Conservation (phyloP, 2,888 invertebrate species). For the Julus scandinavius region DNA sequence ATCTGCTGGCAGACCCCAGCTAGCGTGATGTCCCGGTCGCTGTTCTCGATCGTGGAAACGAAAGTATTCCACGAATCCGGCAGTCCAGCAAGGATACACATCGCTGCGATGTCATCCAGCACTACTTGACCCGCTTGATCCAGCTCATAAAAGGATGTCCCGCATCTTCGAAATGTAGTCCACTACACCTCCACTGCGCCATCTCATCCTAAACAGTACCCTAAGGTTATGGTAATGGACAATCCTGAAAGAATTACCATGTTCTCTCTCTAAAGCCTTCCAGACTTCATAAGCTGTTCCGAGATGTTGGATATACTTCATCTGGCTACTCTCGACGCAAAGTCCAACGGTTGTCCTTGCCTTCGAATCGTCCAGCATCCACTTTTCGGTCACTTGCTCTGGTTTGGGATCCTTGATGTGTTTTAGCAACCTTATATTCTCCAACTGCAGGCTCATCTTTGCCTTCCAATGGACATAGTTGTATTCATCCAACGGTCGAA, state of each 20-base stretch:
- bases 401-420: neutral
- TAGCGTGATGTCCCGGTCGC: neutral
- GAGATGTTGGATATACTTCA: neutral
- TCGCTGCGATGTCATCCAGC: neutral
- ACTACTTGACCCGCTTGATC: neutral
- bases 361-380: neutral
- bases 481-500: neutral
- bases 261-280: constrained; percentile 17
- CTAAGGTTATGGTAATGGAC: neutral
- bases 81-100: constrained; percentile 15
- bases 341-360: constrained; percentile 6
- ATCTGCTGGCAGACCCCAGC: constrained; percentile 2
- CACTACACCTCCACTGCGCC: neutral
- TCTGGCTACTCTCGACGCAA: neutral
- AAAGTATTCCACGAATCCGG: constrained; percentile 38
- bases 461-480: constrained; percentile 11
- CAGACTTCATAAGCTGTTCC: neutral
- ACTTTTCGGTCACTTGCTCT: neutral
- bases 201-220: constrained; percentile 19
- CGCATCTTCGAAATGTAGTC: neutral
- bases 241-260: neutral
- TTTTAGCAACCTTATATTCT: neutral
- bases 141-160: constrained; percentile 41
- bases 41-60: neutral
- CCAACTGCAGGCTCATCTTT: neutral